A percentile compares a stretch with the other conserved stretches of the same genome.
Evolutionary conservation across 2,113 vertebrate genomes (phyloP).

Genomic region (Paramisgurnus dabryanus): DNA sequence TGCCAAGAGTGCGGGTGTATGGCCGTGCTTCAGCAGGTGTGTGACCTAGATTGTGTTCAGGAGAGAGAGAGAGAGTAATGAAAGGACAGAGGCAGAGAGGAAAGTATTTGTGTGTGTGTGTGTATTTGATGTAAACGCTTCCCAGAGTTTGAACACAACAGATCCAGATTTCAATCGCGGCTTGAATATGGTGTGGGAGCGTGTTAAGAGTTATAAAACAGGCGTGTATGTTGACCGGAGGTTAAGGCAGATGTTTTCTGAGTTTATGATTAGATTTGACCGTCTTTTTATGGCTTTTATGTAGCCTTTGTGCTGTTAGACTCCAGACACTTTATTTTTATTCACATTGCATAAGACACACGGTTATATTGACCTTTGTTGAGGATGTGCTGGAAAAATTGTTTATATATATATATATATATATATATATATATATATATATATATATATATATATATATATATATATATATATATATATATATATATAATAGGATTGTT

Average conservation of each 20-base stretch:
- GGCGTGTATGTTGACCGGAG: conserved; percentile 23
- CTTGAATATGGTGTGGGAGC: background rate
- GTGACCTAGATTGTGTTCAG: conserved; percentile 57
- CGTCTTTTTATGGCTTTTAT: conserved; percentile 12
- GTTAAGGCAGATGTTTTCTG: conserved; percentile 1
- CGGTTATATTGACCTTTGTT: background rate
- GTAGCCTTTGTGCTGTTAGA: background rate
- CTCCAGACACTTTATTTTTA: conserved; percentile 8
- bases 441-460: too few species aligned
- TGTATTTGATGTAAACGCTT: conserved; percentile 8
- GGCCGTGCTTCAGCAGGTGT: conserved; percentile 58
- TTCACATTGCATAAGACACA: background rate
- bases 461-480: too few species aligned
- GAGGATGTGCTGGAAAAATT: too few species aligned
- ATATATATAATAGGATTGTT: too few species aligned
- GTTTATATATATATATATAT: too few species aligned
- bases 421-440: too few species aligned
- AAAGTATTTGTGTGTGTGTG: conserved; percentile 1
- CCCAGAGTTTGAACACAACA: conserved; percentile 31
- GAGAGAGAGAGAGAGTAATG: conserved; percentile 30
- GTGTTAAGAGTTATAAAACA: conserved; percentile 1
- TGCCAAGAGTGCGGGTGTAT: conserved; percentile 56
- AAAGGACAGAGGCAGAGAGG: conserved; percentile 25
- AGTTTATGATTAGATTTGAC: conserved; percentile 41
- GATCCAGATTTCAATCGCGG: conserved; percentile 27